Evolutionary conservation across 2,113 vertebrate genomes (phyloP).

Genomic region (Todiramphus saurophagus): DNA sequence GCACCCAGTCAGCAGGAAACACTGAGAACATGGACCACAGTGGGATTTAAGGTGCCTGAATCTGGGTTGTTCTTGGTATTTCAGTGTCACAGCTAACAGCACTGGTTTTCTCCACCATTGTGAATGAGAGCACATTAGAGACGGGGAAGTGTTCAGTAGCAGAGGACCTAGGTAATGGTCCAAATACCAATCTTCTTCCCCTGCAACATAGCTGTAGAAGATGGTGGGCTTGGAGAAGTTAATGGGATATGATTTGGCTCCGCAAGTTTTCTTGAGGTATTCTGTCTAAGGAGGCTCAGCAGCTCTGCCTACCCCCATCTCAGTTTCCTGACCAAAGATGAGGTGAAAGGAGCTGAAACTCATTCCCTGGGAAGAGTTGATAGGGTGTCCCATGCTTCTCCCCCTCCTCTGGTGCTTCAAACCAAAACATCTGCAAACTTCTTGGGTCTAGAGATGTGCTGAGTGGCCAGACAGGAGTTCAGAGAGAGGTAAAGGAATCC

Average conservation of each 20-base stretch:
- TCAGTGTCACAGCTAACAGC: background rate
- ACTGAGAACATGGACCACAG: background rate
- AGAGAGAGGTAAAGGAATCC: constrained; percentile 53
- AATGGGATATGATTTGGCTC: constrained; percentile 15
- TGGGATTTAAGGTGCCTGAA: background rate
- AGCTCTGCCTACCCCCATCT: constrained; percentile 52
- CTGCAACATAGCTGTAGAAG: background rate
- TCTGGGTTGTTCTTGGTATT: background rate
- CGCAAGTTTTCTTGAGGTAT: background rate
- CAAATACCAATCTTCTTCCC: background rate
- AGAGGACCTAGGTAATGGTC: background rate
- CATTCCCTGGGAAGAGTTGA: constrained; percentile 56
- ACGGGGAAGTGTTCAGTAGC: background rate
- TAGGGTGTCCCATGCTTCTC: constrained; percentile 21
- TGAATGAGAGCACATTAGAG: rapidly evolving
- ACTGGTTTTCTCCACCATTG: background rate
- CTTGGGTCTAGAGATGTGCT: constrained; percentile 58
- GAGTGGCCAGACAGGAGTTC: constrained; percentile 59
- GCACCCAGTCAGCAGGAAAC: background rate
- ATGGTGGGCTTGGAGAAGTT: background rate
- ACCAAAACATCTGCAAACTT: constrained; percentile 60
- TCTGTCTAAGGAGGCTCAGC: constrained; percentile 44
- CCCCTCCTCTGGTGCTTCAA: constrained; percentile 12
- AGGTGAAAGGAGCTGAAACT: constrained; percentile 38
- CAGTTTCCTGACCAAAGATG: constrained; percentile 60